Base-by-base conservation (phyloP, 2,888 invertebrate genomes). In the Phaonia tiefii region DNA sequence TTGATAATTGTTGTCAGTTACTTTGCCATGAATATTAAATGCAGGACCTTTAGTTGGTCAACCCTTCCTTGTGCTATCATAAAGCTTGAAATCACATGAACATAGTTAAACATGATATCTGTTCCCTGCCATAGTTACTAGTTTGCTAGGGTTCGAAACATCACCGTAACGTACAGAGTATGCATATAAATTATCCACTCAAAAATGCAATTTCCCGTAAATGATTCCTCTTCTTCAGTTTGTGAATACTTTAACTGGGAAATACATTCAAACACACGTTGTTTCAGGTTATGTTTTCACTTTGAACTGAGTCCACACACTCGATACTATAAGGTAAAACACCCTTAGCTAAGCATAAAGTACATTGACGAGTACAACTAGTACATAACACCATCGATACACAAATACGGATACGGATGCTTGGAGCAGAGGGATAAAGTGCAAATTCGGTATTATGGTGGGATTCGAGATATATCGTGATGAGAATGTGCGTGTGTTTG, bases 101-200 rank as follows among this genome's bases (percentile, higher is more conserved):
- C 49, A 20, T 25, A 10, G 1, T 37, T 26, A 44, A 56, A 60
- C 3, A 58, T 72, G n/a, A 49, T 37, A n/a, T 37, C 17, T 10
- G n/a, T 54, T 15, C 37, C n/a, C 39, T 69, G 51, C 44, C 7
- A 31, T 8, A 31, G 5, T 25, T n/a, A n/a, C 10, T 13, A 54
- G 54, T 25, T 25, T 54, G 8, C 31, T 31, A 2, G 54, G 54
- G 54, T 25, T 3, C 20, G 22, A n/a, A 22, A 49, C 22, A 20
- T 13, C 20, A 31, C 54, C 39, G 20, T 17, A 37, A 37, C 17
- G 66, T 39, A 49, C 51, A 44, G 67, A 86, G 86, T 83, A 83
- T 87, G 88, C 84, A 86, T 85, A 84, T 85, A 86, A 86, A 86
- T 86, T 86, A 86, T 86, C 85, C 85, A 86, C 86, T 86, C 84